Evolutionary conservation across 2,888 invertebrate genomes (phyloP).

Genomic region (Chirona hameri): DNA sequence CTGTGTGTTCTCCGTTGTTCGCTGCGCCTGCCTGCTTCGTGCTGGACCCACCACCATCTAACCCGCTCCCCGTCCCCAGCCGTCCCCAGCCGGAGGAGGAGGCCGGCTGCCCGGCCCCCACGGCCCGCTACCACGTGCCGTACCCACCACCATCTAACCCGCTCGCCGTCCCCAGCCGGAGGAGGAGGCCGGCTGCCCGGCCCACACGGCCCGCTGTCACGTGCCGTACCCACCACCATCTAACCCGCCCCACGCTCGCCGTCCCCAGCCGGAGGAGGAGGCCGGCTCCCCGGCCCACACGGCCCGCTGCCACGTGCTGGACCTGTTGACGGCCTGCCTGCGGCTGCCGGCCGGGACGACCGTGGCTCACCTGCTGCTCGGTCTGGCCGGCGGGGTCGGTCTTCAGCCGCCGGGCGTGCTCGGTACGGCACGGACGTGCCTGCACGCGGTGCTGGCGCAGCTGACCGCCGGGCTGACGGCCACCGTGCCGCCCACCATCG

Average conservation of each 20-base stretch:
- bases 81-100: too few relatives aligned
- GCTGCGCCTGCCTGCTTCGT: neutral
- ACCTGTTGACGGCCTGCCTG: conserved; percentile 71
- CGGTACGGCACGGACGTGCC: conserved; percentile 48
- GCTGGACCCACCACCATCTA: too few relatives aligned
- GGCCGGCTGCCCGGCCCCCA: too few relatives aligned
- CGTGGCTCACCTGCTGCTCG: conserved; percentile 80
- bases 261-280: too few relatives aligned
- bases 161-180: too few relatives aligned
- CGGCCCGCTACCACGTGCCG: too few relatives aligned
- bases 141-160: too few relatives aligned
- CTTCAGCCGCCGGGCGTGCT: conserved; percentile 39
- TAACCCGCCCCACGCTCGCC: neutral
- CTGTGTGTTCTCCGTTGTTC: too few relatives aligned
- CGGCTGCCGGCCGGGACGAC: conserved; percentile 71
- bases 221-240: neutral
- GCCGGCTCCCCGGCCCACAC: too few relatives aligned
- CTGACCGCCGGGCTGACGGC: conserved; percentile 40
- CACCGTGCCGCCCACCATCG: conserved; percentile 37
- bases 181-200: too few relatives aligned
- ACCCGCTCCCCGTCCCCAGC: too few relatives aligned
- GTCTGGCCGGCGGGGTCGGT: conserved; percentile 54
- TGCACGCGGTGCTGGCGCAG: conserved; percentile 49
- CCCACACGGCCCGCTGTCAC: too few relatives aligned
- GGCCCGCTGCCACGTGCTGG: conserved; percentile 53